A percentile compares a stretch with the other conserved stretches of the same genome.
Evolutionary conservation across 1,140 invertebrate species (phyloP).

Genomic region (Bombus ignitus): DNA sequence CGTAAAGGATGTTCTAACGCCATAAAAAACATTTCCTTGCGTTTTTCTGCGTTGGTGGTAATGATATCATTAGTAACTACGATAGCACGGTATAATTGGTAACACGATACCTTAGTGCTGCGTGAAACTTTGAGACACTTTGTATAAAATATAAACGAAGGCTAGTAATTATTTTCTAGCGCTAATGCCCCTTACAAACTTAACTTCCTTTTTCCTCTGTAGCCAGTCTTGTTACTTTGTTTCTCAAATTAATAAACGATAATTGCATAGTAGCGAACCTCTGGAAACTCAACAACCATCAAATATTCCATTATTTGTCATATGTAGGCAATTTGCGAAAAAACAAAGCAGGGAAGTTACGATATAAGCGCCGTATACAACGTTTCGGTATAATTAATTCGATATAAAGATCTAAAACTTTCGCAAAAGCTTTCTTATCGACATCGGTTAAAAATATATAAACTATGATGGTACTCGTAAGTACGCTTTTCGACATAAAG

Average conservation of each 20-base stretch:
- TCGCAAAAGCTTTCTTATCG: too few species aligned
- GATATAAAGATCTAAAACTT: too few species aligned
- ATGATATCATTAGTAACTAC: conserved; percentile 67
- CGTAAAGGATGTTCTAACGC: conserved; percentile 20
- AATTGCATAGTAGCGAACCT: conserved; percentile 9
- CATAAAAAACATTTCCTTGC: conserved; percentile 31
- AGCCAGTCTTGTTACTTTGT: conserved; percentile 20
- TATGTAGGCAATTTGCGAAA: background rate
- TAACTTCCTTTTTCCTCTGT: conserved; percentile 22
- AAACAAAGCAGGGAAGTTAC: background rate
- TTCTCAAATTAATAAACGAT: conserved; percentile 24
- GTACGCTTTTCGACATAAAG: too few species aligned
- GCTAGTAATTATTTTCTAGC: conserved; percentile 56
- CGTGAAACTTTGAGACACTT: conserved; percentile 63
- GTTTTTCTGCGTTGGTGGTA: conserved; percentile 58
- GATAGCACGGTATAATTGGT: conserved; percentile 63
- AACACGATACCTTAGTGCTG: conserved; percentile 61
- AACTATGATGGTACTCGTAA: too few species aligned
- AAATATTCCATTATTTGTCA: background rate
- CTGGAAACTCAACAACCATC: too few species aligned
- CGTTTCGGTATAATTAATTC: too few species aligned
- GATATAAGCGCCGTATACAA: background rate
- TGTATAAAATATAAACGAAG: conserved; percentile 65
- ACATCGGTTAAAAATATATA: too few species aligned
- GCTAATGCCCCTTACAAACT: conserved; percentile 9